phyloP scores from a whole-genome alignment of 2,888 invertebrate genomes.

The Caenorhabditis doughertyi region DNA sequence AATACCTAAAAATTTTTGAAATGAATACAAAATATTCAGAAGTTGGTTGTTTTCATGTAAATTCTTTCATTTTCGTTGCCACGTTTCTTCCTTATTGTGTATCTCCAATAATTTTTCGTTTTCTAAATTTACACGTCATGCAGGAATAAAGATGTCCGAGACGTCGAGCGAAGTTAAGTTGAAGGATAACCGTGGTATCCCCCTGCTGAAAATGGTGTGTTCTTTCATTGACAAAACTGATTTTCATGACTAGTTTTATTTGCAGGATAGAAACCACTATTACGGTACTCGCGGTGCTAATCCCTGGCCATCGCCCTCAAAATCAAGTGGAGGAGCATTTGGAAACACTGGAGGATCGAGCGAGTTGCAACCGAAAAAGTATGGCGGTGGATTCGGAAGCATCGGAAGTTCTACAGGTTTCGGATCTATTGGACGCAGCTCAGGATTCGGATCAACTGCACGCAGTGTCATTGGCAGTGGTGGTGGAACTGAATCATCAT shows the following conservation, averaged over 20 bases:
- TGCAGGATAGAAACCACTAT: background rate
- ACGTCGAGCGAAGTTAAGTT: conserved; percentile 6
- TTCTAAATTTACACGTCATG: no score
- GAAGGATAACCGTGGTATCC: background rate
- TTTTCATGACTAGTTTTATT: background rate
- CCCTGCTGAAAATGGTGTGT: background rate
- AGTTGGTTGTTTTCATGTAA: no score
- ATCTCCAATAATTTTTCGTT: background rate
- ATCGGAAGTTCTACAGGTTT: background rate
- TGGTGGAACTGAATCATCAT: background rate
- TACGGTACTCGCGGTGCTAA: background rate
- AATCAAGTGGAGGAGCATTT: background rate
- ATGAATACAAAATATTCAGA: no score
- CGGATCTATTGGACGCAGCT: background rate
- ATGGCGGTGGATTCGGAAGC: conserved; percentile 22
- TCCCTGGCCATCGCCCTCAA: background rate
- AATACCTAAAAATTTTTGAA: no score
- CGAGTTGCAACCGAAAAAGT: conserved; percentile 9
- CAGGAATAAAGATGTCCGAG: background rate
- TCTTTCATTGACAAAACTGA: background rate
- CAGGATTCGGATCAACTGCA: background rate
- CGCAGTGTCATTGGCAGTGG: background rate
- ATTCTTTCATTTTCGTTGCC: no score
- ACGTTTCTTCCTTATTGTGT: no score
- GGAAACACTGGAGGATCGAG: background rate